phyloP scores from a whole-genome alignment of 2,888 invertebrate species.

The Enchytraeus crypticus region DNA sequence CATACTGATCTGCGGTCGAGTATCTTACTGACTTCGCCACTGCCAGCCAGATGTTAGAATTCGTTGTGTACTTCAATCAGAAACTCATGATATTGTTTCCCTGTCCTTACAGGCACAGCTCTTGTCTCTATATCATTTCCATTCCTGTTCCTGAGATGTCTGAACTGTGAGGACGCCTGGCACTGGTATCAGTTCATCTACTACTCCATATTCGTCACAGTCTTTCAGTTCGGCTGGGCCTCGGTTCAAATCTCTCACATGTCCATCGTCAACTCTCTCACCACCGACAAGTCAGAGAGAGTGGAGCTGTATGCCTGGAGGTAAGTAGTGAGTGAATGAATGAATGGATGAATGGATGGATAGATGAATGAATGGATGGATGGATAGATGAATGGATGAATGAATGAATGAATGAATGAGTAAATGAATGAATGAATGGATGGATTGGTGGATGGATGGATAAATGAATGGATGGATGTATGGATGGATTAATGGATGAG shows the following conservation, averaged over 20 bases:
- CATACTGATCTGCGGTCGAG: too few species aligned
- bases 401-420: too few species aligned
- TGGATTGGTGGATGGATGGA: too few species aligned
- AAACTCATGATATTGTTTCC: too few species aligned
- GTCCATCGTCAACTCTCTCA: constrained; percentile 67
- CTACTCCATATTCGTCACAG: constrained; percentile 53
- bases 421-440: too few species aligned
- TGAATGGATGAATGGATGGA: neutral
- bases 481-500: too few species aligned
- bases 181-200: constrained; percentile 51
- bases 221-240: constrained; percentile 85
- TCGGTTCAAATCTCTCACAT: constrained; percentile 82
- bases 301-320: constrained; percentile 50
- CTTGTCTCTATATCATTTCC: constrained; percentile 73
- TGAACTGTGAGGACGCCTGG: constrained; percentile 55
- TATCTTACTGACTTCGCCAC: too few species aligned
- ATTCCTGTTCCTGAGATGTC: constrained; percentile 73
- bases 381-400: too few species aligned
- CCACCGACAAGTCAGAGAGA: constrained; percentile 42
- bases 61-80: too few species aligned
- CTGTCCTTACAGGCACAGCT: constrained; percentile 55
- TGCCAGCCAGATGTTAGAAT: too few species aligned
- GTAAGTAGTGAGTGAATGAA: constrained; percentile 25
- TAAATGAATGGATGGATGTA: too few species aligned
- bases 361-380: neutral